These are phyloP conservation scores for Monarcha castaneiventris DNA, from an alignment of 2,113 vertebrate species.

Conservation along the genomic window DNA sequence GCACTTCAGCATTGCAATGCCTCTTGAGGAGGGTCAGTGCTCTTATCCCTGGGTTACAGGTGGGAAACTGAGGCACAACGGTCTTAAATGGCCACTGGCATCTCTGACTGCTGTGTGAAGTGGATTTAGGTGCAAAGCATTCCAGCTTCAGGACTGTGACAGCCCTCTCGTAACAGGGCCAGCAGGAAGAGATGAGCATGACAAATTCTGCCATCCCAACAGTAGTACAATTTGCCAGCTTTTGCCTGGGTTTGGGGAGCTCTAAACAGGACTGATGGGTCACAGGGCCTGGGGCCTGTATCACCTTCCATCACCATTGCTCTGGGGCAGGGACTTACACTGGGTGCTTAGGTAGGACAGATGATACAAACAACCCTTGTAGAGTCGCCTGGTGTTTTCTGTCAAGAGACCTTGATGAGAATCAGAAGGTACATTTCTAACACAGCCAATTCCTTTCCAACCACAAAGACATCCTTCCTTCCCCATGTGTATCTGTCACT, in stretches of 20 bases:
- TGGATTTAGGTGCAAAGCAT: neutral
- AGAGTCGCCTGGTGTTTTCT: neutral
- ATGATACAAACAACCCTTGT: accelerated
- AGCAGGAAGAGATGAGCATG: neutral
- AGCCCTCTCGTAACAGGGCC: neutral
- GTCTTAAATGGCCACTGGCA: neutral
- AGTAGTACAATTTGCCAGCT: neutral
- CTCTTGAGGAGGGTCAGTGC: neutral
- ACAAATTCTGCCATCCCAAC: neutral
- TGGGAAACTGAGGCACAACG: neutral
- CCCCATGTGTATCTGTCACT: neutral
- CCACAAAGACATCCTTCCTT: neutral
- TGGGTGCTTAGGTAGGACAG: neutral
- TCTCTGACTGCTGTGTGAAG: neutral
- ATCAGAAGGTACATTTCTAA: neutral
- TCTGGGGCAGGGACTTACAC: neutral
- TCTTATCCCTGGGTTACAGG: neutral
- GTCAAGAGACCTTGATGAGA: neutral
- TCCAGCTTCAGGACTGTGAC: neutral
- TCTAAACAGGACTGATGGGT: neutral
- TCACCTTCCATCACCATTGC: neutral
- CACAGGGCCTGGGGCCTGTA: accelerated
- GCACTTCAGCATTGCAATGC: neutral
- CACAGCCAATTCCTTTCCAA: neutral
- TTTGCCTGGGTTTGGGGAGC: neutral